Conservation (phyloP, 1,140 invertebrate genomes). For the Drosophila baimaii region DNA sequence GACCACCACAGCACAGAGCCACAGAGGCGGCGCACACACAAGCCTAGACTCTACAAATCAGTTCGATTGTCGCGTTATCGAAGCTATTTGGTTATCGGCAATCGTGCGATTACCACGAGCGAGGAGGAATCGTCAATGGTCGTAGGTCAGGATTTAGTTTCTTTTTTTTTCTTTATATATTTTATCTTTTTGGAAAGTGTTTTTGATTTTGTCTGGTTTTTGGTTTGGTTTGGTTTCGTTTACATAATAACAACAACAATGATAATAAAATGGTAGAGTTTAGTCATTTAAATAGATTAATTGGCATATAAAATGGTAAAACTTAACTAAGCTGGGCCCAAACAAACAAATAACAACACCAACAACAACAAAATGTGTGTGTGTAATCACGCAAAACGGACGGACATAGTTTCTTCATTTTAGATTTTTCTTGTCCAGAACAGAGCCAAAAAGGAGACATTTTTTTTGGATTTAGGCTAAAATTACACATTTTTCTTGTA, state of each 20-base stretch:
- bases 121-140: constrained; percentile 32
- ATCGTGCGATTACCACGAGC: constrained; percentile 41
- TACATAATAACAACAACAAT: constrained; percentile 78
- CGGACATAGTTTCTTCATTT: constrained; percentile 4
- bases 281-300: constrained; percentile 79
- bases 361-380: constrained; percentile 22
- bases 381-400: constrained; percentile 24
- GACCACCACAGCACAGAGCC: constrained; percentile 31
- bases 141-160: constrained; percentile 23
- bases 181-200: constrained; percentile 9
- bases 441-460: constrained; percentile 4
- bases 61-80: constrained; percentile 38
- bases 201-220: constrained; percentile 25
- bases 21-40: constrained; percentile 35
- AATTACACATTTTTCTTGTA: constrained; percentile 25
- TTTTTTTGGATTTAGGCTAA: constrained; percentile 16
- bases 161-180: background rate
- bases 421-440: constrained; percentile 5
- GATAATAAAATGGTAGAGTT: constrained; percentile 81
- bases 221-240: constrained; percentile 50
- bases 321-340: constrained; percentile 56
- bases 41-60: constrained; percentile 38
- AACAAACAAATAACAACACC: constrained; percentile 30
- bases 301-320: constrained; percentile 50
- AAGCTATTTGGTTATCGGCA: constrained; percentile 30